These are phyloP conservation scores for Ceramica pisi DNA, from an alignment of 2,888 invertebrate genomes.

Conservation along the genomic window DNA sequence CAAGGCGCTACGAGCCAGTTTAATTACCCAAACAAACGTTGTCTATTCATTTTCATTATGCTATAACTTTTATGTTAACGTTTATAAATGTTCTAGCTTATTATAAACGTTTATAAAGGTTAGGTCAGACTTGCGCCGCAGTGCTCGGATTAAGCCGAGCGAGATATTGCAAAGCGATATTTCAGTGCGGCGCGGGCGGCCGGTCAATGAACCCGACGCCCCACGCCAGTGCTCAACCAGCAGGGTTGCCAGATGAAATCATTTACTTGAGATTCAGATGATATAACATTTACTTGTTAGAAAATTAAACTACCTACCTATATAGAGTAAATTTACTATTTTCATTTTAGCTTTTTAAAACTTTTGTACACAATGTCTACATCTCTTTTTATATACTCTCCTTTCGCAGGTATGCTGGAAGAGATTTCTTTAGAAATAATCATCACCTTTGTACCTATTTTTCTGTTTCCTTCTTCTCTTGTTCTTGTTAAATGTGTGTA, in stretches of 20 bases:
- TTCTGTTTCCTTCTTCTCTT: too few relatives aligned
- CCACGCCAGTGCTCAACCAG: constrained; percentile 73
- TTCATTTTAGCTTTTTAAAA: too few relatives aligned
- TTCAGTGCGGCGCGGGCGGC: constrained; percentile 85
- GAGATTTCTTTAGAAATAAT: too few relatives aligned
- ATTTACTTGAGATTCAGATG: constrained; percentile 28
- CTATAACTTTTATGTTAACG: constrained; percentile 58
- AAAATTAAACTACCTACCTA: neutral
- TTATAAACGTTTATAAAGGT: constrained; percentile 75
- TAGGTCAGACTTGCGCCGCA: constrained; percentile 73
- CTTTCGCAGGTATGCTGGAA: too few relatives aligned
- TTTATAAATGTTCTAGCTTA: constrained; percentile 59
- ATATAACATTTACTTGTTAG: neutral
- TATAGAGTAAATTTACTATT: too few relatives aligned
- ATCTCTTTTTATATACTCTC: too few relatives aligned
- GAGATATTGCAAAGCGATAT: constrained; percentile 87
- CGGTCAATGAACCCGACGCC: constrained; percentile 85
- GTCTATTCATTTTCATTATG: constrained; percentile 61
- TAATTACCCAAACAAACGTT: constrained; percentile 59
- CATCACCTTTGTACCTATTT: too few relatives aligned
- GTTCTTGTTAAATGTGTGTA: too few relatives aligned
- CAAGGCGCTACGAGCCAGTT: constrained; percentile 44
- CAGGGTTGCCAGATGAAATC: constrained; percentile 77
- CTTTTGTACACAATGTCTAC: too few relatives aligned
- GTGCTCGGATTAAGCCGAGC: constrained; percentile 77